Evolutionary conservation across 2,797 vertebrate species (phyloP).

Genomic region (Smutsia gigantea): DNA sequence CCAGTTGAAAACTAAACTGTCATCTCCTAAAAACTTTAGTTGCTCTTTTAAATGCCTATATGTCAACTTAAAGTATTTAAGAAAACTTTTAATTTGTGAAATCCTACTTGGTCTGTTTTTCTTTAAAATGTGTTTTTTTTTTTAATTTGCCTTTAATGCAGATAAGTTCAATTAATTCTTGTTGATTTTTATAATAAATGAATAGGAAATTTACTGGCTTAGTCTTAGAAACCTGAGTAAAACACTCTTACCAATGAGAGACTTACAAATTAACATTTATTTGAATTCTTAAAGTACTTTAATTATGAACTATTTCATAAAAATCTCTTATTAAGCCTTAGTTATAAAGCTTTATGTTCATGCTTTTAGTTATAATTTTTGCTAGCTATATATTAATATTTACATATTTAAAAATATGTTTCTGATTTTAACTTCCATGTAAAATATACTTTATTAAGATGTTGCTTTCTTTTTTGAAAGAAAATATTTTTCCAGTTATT

Average conservation of each 20-base stretch:
- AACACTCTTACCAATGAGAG: slow-evolving; percentile 26
- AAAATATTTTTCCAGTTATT: background rate
- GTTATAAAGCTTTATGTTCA: slow-evolving; percentile 31
- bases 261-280: slow-evolving; percentile 30
- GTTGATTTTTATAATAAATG: slow-evolving; percentile 41
- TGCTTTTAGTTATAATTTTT: background rate
- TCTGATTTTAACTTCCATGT: background rate
- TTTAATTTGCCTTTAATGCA: slow-evolving; percentile 27
- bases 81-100: slow-evolving; percentile 46
- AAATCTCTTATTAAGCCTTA: slow-evolving; percentile 7
- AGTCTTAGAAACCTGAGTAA: slow-evolving; percentile 1
- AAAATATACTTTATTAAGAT: background rate
- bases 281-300: background rate
- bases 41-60: slow-evolving; percentile 15
- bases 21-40: slow-evolving; percentile 28
- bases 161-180: slow-evolving; percentile 23
- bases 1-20: slow-evolving; percentile 51
- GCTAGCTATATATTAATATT: background rate
- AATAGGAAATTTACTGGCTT: background rate
- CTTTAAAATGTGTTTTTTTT: slow-evolving; percentile 42
- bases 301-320: too few relatives aligned
- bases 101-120: slow-evolving; percentile 3
- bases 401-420: background rate
- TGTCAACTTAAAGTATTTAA: slow-evolving; percentile 38
- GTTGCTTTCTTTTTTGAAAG: background rate